Percentiles rank a stretch among this genome's conserved stretches.
These are phyloP conservation scores for Troides aeacus DNA, from an alignment of 2,888 invertebrate genomes.

Conservation along the genomic window DNA sequence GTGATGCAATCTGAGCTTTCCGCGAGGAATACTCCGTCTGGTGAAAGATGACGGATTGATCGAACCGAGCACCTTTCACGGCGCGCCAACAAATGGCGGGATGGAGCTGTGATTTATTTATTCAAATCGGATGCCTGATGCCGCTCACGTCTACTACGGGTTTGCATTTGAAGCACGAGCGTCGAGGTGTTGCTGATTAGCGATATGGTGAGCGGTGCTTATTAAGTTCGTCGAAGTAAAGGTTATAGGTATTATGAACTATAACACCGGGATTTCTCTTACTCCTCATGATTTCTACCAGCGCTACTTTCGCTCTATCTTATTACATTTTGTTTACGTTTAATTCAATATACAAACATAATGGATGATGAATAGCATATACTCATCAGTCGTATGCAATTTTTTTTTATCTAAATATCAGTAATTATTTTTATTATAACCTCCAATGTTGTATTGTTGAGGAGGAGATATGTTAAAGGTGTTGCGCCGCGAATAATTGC, in stretches of 20 bases:
- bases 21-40: slow-evolving; percentile 38
- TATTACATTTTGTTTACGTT: neutral
- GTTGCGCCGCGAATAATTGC: slow-evolving; percentile 63
- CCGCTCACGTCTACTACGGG: slow-evolving; percentile 60
- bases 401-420: neutral
- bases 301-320: slow-evolving; percentile 9
- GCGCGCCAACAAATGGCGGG: slow-evolving; percentile 68
- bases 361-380: no score
- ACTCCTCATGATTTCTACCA: slow-evolving; percentile 30
- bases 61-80: slow-evolving; percentile 69
- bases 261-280: slow-evolving; percentile 34
- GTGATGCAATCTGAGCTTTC: slow-evolving; percentile 20
- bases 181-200: slow-evolving; percentile 54
- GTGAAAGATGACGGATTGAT: slow-evolving; percentile 57
- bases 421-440: neutral
- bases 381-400: neutral
- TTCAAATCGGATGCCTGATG: slow-evolving; percentile 67
- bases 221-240: slow-evolving; percentile 44
- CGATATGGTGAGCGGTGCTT: slow-evolving; percentile 42
- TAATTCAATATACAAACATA: neutral
- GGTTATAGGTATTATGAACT: slow-evolving; percentile 41
- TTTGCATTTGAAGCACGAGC: slow-evolving; percentile 58
- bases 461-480: slow-evolving; percentile 46
- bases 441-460: slow-evolving; percentile 33
- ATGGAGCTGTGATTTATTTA: slow-evolving; percentile 65